Base-by-base conservation (phyloP, 30 jellyfish, hydroid and myxozoan species). In the Mastigias papua region DNA sequence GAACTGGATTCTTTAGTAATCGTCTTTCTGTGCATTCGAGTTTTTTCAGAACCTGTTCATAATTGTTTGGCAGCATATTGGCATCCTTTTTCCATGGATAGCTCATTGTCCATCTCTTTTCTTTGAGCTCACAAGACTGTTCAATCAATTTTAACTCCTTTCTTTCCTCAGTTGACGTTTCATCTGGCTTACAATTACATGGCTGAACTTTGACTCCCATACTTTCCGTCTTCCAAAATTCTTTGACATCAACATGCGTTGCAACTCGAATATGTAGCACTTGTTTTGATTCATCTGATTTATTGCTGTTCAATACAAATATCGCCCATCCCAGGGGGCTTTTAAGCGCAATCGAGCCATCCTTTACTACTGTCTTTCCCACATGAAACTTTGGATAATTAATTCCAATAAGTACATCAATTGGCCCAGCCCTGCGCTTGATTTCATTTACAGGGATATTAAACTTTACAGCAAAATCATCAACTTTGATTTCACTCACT, bases 51-150 rank as follows among this genome's bases (percentile, higher is more conserved):
- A 84, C 93, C 74, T 35, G 34, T 68, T 67, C 78, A 58, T 84
- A 31, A 75, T 82, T 90, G 70, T 75, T 83, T 25, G 97, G 95
- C 20, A 90, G 88, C 15, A 49, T 69, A 31, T 34, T 49, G 54
- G 84, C 96, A 76, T 76, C 88, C 69, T 76, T 65, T 48, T 73
- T 90, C 97, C 95, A 90, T 30, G 94, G 97, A 32, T 75, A 81
- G 1, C 79, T 90, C 54, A 82, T 80, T 60, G 30, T 60, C 80
- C 79, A 80, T 70, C 46, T 89, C 34, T 54, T 64, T 73, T 57
- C 94, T 50, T 34, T 66, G 35, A 51, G 9, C 54, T 29, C 75
- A 86, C 89, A 61, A 42, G 89, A 72, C 20, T 86, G 84, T 4
- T 66, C 86, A 33, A 86, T 86, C 21, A 73, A 33, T 62, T 37